Conservation (phyloP, 2,797 vertebrate genomes). For the Tadarida brasiliensis region DNA sequence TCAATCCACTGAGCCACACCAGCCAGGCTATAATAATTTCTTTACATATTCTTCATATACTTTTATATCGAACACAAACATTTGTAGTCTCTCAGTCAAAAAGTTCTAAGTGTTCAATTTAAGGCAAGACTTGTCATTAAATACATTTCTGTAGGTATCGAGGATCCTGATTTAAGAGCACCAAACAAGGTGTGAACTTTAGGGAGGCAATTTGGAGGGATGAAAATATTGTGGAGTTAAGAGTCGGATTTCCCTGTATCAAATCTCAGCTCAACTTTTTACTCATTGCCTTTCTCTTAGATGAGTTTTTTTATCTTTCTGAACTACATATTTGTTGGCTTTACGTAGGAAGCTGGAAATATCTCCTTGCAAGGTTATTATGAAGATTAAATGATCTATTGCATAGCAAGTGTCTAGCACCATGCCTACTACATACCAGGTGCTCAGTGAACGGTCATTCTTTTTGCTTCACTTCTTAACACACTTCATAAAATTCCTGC, state of each 20-base stretch:
- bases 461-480: neutral
- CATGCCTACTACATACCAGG: neutral
- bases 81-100: neutral
- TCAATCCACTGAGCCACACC: no score
- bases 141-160: neutral
- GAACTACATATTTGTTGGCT: neutral
- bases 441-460: neutral
- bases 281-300: neutral
- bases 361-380: neutral
- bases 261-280: neutral
- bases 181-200: neutral
- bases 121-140: neutral
- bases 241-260: conserved; percentile 7
- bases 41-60: neutral
- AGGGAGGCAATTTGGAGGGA: neutral
- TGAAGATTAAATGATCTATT: neutral
- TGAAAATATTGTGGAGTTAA: neutral
- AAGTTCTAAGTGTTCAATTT: conserved; percentile 34
- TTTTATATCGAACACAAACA: neutral
- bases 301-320: neutral
- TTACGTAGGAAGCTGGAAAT: neutral
- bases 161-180: neutral
- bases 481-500: neutral
- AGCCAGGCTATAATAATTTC: neutral
- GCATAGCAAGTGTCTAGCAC: neutral